These are phyloP conservation scores for Laterallus jamaicensis DNA, from an alignment of 2,113 vertebrate species.

Conservation along the genomic window DNA sequence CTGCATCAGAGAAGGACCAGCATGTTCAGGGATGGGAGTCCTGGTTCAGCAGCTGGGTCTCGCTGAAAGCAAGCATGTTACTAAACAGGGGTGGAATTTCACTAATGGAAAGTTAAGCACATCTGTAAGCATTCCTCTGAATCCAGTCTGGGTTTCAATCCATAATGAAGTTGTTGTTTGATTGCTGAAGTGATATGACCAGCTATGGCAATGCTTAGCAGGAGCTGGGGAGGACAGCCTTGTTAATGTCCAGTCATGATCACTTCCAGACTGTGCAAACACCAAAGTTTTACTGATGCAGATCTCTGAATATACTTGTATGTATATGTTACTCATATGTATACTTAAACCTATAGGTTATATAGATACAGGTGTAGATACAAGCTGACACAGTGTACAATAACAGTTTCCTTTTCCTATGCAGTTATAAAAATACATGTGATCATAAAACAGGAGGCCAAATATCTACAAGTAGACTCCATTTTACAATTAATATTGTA, in stretches of 20 bases:
- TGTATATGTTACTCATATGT: neutral
- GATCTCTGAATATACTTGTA: neutral
- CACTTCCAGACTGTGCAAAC: neutral
- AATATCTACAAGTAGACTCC: neutral
- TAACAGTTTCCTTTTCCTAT: neutral
- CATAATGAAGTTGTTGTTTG: neutral
- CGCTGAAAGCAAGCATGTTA: neutral
- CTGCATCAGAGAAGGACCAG: neutral
- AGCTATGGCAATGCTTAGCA: neutral
- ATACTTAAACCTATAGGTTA: neutral
- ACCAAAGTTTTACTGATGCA: neutral
- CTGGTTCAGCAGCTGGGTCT: neutral
- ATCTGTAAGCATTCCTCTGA: slow-evolving; percentile 1
- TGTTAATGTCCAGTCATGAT: neutral
- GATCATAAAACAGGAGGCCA: neutral
- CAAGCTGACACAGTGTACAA: neutral
- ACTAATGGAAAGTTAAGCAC: neutral
- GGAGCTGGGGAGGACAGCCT: neutral
- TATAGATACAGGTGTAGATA: neutral
- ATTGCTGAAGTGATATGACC: neutral
- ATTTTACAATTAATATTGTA: neutral
- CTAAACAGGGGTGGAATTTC: neutral
- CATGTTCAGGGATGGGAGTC: neutral
- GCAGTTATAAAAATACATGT: neutral
- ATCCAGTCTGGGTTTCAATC: neutral